Percentiles rank a stretch among this genome's conserved stretches.
Conservation (phyloP, 2,797 vertebrate species). For the Trachurus trachurus region DNA sequence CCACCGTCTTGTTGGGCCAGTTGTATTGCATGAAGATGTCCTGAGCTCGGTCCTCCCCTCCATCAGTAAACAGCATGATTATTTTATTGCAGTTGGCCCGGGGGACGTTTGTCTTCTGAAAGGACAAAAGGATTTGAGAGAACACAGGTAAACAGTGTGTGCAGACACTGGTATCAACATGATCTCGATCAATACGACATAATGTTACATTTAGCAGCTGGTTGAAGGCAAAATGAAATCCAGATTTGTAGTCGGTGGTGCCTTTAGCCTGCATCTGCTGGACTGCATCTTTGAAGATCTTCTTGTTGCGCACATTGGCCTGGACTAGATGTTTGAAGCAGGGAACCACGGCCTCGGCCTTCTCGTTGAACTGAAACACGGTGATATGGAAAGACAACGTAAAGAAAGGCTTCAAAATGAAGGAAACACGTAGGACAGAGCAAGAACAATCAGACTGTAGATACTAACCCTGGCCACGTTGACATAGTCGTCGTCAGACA, state of each 20-base stretch:
- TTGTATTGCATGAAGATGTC: conserved; percentile 99
- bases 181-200: conserved; percentile 17
- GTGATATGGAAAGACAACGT: neutral
- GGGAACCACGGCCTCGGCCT: conserved; percentile 95
- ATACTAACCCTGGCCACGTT: conserved; percentile 94
- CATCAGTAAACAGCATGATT: conserved; percentile 99
- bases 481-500: conserved; percentile 97
- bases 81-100: conserved; percentile 99
- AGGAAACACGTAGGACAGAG: neutral
- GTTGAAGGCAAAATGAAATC: conserved; percentile 98
- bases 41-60: conserved; percentile 97
- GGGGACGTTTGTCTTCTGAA: conserved; percentile 92
- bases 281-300: conserved; percentile 97
- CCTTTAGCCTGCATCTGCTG: conserved; percentile 98
- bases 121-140: neutral
- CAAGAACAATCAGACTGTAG: neutral
- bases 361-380: conserved; percentile 93
- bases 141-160: conserved; percentile 3
- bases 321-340: conserved; percentile 98
- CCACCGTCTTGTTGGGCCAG: conserved; percentile 98
- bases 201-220: conserved; percentile 95
- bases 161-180: neutral
- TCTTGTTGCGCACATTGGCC: conserved; percentile 98
- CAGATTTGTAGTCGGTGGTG: conserved; percentile 98
- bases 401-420: neutral